Conservation (phyloP, 1,140 invertebrate genomes). For the Chelonus insularis region DNA sequence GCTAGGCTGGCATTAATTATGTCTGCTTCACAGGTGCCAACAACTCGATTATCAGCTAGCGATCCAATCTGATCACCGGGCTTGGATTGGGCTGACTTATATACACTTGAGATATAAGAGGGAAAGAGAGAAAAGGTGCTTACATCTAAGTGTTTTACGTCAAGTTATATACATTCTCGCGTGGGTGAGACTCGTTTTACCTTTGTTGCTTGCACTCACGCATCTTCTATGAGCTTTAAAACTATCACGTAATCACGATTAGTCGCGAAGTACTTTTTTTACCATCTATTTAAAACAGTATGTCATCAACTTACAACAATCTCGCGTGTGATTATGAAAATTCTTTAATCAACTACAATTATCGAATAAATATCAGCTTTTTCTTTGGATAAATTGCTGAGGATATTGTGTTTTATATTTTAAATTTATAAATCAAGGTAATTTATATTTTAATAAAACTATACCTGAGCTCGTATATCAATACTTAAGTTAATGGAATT, state of each 20-base stretch:
- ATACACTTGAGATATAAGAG: conserved; percentile 21
- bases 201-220: conserved; percentile 13
- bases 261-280: background rate
- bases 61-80: conserved; percentile 48
- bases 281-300: background rate
- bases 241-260: background rate
- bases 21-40: conserved; percentile 56
- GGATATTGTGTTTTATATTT: background rate
- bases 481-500: too few species aligned
- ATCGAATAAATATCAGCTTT: conserved; percentile 7
- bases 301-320: conserved; percentile 12
- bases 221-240: background rate
- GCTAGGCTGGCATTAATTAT: conserved; percentile 52
- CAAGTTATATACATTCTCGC: background rate
- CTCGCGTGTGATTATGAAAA: background rate
- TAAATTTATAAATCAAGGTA: background rate
- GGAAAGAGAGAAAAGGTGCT: background rate
- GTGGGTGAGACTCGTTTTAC: conserved; percentile 24
- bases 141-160: background rate
- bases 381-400: background rate
- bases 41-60: conserved; percentile 56
- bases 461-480: too few species aligned
- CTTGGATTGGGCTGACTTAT: conserved; percentile 41
- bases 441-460: background rate
- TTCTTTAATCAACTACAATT: background rate